phyloP scores from a whole-genome alignment of 2,113 vertebrate species.

The Pachyramphus minor region DNA sequence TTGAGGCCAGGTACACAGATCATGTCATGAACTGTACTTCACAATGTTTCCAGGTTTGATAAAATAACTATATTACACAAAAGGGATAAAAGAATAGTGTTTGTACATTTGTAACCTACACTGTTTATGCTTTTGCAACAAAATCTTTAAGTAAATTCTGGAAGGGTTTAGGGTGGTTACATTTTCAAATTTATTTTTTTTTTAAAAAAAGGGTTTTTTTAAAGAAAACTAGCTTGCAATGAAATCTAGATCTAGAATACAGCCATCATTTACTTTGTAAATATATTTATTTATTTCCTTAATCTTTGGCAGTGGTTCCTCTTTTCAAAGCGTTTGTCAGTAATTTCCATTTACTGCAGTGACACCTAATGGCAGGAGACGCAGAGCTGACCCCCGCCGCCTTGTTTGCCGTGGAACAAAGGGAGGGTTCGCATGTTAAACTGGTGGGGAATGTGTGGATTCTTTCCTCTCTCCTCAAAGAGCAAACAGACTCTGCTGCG shows the following conservation, averaged over 20 bases:
- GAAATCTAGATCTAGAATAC: neutral
- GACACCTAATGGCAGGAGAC: constrained; percentile 65
- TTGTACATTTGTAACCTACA: neutral
- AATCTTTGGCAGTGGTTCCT: neutral
- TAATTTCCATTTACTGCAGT: constrained; percentile 66
- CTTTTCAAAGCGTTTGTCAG: constrained; percentile 45
- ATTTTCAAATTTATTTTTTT: neutral
- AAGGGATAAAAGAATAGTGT: neutral
- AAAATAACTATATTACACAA: neutral
- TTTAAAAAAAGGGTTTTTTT: neutral
- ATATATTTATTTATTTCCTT: neutral
- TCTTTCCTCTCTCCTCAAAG: constrained; percentile 36
- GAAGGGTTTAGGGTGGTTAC: neutral
- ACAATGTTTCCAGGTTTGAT: neutral
- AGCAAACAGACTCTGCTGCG: constrained; percentile 41
- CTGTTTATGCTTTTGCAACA: neutral
- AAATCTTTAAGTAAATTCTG: neutral
- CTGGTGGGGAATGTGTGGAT: constrained; percentile 40
- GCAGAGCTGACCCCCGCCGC: constrained; percentile 44
- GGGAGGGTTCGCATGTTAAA: neutral
- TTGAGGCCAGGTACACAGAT: neutral
- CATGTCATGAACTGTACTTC: fast-evolving
- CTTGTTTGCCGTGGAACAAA: constrained; percentile 64
- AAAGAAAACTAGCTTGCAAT: neutral
- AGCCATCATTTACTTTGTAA: neutral